These are phyloP conservation scores for Xylocopa sonorina DNA, from an alignment of 1,140 invertebrate genomes.

Conservation along the genomic window DNA sequence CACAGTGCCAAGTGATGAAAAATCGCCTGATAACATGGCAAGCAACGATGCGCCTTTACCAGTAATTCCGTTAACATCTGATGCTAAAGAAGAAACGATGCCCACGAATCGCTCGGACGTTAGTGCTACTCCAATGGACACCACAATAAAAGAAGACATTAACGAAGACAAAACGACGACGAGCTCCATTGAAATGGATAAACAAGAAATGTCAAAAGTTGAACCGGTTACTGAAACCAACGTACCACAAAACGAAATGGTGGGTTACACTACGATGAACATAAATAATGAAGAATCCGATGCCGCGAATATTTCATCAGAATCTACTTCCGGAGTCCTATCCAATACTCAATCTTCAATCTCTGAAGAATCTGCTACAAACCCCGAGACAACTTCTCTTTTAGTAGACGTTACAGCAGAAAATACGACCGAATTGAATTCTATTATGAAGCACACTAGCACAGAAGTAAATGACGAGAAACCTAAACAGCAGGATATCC, in stretches of 20 bases:
- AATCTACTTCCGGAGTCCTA: not conserved
- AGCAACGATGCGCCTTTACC: slow-evolving; percentile 24
- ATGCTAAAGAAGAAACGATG: not conserved
- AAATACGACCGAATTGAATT: not conserved
- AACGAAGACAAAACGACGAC: not conserved
- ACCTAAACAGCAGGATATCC: not conserved
- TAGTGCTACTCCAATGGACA: not conserved
- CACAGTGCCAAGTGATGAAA: slow-evolving; percentile 13
- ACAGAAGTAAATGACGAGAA: not conserved
- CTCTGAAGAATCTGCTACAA: not conserved
- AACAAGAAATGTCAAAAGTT: not conserved
- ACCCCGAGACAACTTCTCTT: not conserved
- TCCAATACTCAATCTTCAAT: not conserved
- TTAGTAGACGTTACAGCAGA: not conserved
- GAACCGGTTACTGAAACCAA: slow-evolving; percentile 14
- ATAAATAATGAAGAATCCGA: not conserved
- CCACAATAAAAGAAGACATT: not conserved
- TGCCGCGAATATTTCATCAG: not conserved
- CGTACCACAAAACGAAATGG: not conserved
- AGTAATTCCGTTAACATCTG: slow-evolving; percentile 55
- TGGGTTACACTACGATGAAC: not conserved
- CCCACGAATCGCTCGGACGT: not conserved
- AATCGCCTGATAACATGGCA: not conserved
- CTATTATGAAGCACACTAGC: not conserved
- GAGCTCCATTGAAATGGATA: not conserved